Evolutionary conservation across 2,888 invertebrate genomes (phyloP).

Genomic region (Peribatodes rhomboidaria): DNA sequence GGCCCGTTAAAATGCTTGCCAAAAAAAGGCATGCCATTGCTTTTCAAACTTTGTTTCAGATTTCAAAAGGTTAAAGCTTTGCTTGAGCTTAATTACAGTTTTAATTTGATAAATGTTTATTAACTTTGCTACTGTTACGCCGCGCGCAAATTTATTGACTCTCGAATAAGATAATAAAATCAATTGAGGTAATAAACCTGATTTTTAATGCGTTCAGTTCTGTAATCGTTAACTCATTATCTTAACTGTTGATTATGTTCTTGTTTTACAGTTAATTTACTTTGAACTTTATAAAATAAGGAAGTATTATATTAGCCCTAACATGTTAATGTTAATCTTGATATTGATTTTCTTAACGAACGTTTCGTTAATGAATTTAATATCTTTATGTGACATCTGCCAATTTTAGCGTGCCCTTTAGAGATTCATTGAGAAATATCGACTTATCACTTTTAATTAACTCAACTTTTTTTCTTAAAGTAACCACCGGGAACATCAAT

Average conservation of each 20-base stretch:
- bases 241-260: slow-evolving; percentile 45
- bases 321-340: slow-evolving; percentile 13
- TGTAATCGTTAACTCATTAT: slow-evolving; percentile 51
- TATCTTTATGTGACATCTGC: slow-evolving; percentile 44
- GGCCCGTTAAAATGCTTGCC: too few species aligned
- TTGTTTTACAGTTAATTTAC: slow-evolving; percentile 29
- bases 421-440: slow-evolving; percentile 28
- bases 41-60: slow-evolving; percentile 36
- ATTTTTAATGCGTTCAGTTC: slow-evolving; percentile 50
- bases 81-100: slow-evolving; percentile 24
- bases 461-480: slow-evolving; percentile 31
- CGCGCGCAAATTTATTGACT: slow-evolving; percentile 53
- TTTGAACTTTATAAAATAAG: slow-evolving; percentile 10
- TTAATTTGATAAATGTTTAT: slow-evolving; percentile 45
- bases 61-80: slow-evolving; percentile 28
- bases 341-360: slow-evolving; percentile 21
- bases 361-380: slow-evolving; percentile 28
- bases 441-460: slow-evolving; percentile 34
- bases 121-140: slow-evolving; percentile 49
- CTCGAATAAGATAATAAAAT: slow-evolving; percentile 54
- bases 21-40: too few species aligned
- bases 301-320: slow-evolving; percentile 4
- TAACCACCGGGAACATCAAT: slow-evolving; percentile 38
- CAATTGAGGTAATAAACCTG: slow-evolving; percentile 54
- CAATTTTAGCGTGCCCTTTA: slow-evolving; percentile 44